Percentiles rank a stretch among this genome's conserved stretches.
Evolutionary conservation across 1,140 invertebrate genomes (phyloP).

Genomic region (Goniozus legneri): DNA sequence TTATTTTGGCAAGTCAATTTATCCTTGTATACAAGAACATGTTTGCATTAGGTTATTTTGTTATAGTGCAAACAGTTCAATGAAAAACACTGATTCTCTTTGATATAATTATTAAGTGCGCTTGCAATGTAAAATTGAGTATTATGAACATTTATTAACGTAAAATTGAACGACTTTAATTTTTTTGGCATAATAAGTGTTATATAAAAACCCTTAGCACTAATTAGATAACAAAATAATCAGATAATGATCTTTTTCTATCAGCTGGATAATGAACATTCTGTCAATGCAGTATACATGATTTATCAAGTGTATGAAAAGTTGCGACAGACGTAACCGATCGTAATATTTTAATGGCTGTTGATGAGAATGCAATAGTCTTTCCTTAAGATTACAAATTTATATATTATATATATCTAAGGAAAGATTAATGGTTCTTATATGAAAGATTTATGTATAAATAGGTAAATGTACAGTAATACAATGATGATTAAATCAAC

Average conservation of each 20-base stretch:
- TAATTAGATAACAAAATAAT: too few relatives aligned
- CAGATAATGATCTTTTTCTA: constrained; percentile 12
- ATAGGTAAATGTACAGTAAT: constrained; percentile 46
- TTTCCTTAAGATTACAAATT: constrained; percentile 18
- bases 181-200: too few relatives aligned
- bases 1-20: too few relatives aligned
- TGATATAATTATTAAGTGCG: background rate
- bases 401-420: constrained; percentile 8
- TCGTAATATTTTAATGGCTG: constrained; percentile 41
- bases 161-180: too few relatives aligned
- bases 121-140: too few relatives aligned
- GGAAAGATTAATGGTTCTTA: constrained; percentile 33
- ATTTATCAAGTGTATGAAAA: constrained; percentile 17
- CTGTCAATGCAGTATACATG: constrained; percentile 6
- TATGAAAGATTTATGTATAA: constrained; percentile 46
- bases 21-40: too few relatives aligned
- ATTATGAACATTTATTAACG: too few relatives aligned
- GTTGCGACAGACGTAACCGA: constrained; percentile 27
- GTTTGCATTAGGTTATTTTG: constrained; percentile 12
- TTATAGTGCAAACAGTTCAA: constrained; percentile 8
- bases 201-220: too few relatives aligned
- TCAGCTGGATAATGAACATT: constrained; percentile 14
- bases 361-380: constrained; percentile 36
- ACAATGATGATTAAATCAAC: constrained; percentile 39
- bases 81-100: constrained; percentile 2